Conservation (phyloP, 1,140 invertebrate genomes). For the Aporrectodea caliginosa region DNA sequence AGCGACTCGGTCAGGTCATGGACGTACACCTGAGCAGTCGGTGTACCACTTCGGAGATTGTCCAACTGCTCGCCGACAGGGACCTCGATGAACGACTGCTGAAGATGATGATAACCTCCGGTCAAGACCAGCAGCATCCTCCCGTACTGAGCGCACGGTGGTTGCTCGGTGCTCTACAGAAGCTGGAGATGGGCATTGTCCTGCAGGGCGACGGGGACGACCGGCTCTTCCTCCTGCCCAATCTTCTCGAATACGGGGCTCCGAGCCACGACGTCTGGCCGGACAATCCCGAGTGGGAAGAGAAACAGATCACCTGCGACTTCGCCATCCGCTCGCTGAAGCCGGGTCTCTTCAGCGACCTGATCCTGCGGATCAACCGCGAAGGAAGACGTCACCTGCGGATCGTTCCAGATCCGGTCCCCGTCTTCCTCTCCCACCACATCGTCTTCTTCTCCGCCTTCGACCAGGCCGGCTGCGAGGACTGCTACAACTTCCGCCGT, state of each 20-base stretch:
- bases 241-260: conserved; percentile 25
- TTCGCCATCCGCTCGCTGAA: conserved; percentile 22
- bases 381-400: conserved; percentile 24
- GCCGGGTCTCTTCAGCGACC: conserved; percentile 29
- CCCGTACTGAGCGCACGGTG: conserved; percentile 12
- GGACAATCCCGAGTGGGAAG: conserved; percentile 34
- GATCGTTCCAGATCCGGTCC: conserved; percentile 28
- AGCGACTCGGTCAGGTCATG: conserved; percentile 15
- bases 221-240: conserved; percentile 16
- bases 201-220: conserved; percentile 1
- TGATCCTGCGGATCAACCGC: conserved; percentile 27
- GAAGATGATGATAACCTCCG: background rate
- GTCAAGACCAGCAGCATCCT: background rate
- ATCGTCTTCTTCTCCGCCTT: conserved; percentile 32
- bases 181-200: conserved; percentile 25
- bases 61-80: conserved; percentile 19
- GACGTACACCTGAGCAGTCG: conserved; percentile 22
- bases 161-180: conserved; percentile 29
- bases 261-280: conserved; percentile 34
- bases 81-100: conserved; percentile 16
- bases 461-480: conserved; percentile 33
- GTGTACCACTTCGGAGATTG: conserved; percentile 4
- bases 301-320: conserved; percentile 34
- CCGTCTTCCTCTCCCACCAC: conserved; percentile 34
- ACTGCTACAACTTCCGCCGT: conserved; percentile 29